Percentiles rank a stretch among this genome's conserved stretches.
Conservation (phyloP, 2,888 invertebrate genomes). For the Cephus pulcher region DNA sequence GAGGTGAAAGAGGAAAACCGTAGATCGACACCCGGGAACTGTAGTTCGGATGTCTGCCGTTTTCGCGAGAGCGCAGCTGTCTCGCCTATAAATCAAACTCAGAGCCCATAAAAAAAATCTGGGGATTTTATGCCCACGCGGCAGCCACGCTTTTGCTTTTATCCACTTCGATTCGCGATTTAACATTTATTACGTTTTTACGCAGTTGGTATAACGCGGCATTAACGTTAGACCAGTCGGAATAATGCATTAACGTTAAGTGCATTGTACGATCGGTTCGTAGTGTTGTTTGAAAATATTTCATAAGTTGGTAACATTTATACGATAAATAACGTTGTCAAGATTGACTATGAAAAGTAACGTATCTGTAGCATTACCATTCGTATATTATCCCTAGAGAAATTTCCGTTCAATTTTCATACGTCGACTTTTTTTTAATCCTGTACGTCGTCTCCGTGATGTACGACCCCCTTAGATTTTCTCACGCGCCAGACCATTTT, state of each 20-base stretch:
- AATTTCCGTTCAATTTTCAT: background rate
- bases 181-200: slow-evolving; percentile 26
- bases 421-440: background rate
- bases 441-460: background rate
- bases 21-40: slow-evolving; percentile 1
- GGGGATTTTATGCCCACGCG: slow-evolving; percentile 15
- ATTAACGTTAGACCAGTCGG: background rate
- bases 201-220: slow-evolving; percentile 5
- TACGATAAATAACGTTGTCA: background rate
- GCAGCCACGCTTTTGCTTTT: slow-evolving; percentile 17
- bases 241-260: background rate
- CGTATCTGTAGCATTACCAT: background rate
- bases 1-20: slow-evolving; percentile 8
- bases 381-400: background rate
- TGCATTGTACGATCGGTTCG: background rate
- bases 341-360: background rate
- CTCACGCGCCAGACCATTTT: background rate
- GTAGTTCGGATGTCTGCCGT: slow-evolving; percentile 10
- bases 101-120: slow-evolving; percentile 22
- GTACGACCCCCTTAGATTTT: background rate
- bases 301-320: background rate
- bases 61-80: slow-evolving; percentile 19
- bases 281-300: background rate
- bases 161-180: slow-evolving; percentile 24
- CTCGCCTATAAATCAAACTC: slow-evolving; percentile 23